Percentiles rank a stretch among this genome's conserved stretches.
Evolutionary conservation across 1,140 invertebrate genomes (phyloP).

Genomic region (Scylla paramamosain): DNA sequence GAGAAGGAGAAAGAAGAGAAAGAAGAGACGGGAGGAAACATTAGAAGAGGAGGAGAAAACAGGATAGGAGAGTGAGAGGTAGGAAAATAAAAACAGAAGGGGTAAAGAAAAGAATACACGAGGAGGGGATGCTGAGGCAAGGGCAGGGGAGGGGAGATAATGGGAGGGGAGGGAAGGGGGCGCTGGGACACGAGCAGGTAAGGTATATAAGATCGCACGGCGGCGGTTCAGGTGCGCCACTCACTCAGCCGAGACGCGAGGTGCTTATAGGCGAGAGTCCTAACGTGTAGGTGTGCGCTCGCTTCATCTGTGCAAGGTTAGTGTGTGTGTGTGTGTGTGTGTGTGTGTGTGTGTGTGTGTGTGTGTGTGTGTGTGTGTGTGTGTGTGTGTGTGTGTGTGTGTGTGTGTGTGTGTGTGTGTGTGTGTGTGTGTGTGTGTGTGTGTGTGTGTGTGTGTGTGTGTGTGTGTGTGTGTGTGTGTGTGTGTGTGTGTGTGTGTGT

Average conservation of each 20-base stretch:
- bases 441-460: conserved; percentile 37
- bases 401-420: conserved; percentile 42
- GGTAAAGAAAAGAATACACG: neutral
- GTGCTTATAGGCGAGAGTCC: too few relatives aligned
- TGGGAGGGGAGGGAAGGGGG: neutral
- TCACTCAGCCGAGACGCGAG: neutral
- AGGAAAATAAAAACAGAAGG: neutral
- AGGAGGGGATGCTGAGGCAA: neutral
- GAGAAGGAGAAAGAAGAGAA: neutral
- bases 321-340: conserved; percentile 46
- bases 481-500: conserved; percentile 45
- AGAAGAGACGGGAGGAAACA: neutral
- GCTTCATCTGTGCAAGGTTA: neutral
- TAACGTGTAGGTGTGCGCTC: neutral
- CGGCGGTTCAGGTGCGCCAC: too few relatives aligned
- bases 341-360: conserved; percentile 54
- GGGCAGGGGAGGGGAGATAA: neutral
- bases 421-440: conserved; percentile 39
- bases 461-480: conserved; percentile 32
- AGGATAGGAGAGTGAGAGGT: neutral
- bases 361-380: conserved; percentile 51
- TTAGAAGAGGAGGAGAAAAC: neutral
- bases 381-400: conserved; percentile 46
- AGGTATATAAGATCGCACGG: neutral
- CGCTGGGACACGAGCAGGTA: neutral